phyloP scores from a whole-genome alignment of 2,113 vertebrate species.

The Brachyhypopomus gauderio region DNA sequence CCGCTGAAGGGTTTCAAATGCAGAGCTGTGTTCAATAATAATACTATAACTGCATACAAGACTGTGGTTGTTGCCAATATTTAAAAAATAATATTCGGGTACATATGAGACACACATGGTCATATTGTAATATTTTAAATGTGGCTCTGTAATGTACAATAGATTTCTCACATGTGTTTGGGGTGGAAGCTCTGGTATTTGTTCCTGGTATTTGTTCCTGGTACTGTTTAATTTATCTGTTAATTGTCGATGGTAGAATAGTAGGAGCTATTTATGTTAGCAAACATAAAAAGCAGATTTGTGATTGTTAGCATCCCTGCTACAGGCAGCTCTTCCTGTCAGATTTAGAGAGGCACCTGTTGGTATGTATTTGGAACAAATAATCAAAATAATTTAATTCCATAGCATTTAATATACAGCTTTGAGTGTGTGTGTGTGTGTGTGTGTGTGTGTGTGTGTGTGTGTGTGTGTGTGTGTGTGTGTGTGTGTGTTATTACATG shows the following conservation, averaged over 20 bases:
- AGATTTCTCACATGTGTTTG: neutral
- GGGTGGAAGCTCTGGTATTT: too few species aligned
- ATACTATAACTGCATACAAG: slow-evolving; percentile 70
- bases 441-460: neutral
- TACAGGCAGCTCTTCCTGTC: neutral
- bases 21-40: slow-evolving; percentile 78
- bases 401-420: neutral
- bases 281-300: too few species aligned
- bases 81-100: slow-evolving; percentile 43
- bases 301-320: too few species aligned
- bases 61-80: slow-evolving; percentile 67
- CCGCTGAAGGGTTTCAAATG: slow-evolving; percentile 73
- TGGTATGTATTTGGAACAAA: neutral
- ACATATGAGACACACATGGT: slow-evolving; percentile 32
- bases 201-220: too few species aligned
- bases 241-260: neutral
- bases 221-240: neutral
- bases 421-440: neutral
- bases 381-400: neutral
- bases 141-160: neutral
- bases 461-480: neutral
- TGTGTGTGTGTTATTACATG: neutral
- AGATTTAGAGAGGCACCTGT: neutral
- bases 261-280: too few species aligned
- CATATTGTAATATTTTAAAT: neutral